Base-by-base conservation (phyloP, 2,113 vertebrate genomes). In the Epinephelus fuscoguttatus region DNA sequence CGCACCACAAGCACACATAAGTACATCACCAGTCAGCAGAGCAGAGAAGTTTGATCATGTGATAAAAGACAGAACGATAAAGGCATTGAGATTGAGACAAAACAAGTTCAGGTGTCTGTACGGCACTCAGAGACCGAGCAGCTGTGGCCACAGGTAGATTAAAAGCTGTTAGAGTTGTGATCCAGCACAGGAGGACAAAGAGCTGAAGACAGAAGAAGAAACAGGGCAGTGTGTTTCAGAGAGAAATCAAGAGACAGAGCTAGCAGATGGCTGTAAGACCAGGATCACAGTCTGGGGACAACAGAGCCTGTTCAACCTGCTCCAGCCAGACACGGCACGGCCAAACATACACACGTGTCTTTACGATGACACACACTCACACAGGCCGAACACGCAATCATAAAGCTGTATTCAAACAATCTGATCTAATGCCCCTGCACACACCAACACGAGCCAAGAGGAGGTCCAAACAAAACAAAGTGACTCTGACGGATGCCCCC, bases 201-300 rank as follows among this genome's bases (percentile, higher is more conserved):
- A 63, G 59, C 59, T 19, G 60, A 8, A 7, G 47, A 47, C 49
- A 40, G 18, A 30, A 23, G 47, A 55, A 33, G 67, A 52, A 71
- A 62, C 62, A 63, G 52, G 23, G 59, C 12, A n/a, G 68, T 17
- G 68, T 49, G 37, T 83, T 62, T 70, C 27, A 71, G 23, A 80
- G 62, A 77, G 33, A 71, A 61, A 75, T 63, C 69, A 70, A 71
- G 85, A 85, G 30, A 61, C 40, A 47, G 27, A 52, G 71, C 73
- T 37, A 92, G 79, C 91, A 95, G 92, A 94, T 94, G 93, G 92
- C 75, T 50, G 45, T 82, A 61, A 90, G 81, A 80, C 84, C 78
- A 47, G 84, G 81, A 93, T 89, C 89, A 91, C 63, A 86, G 88
- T 72, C 42, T 59, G 50, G 72, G 81, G 77, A 89, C 61, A 83